These are phyloP conservation scores for Butorides virescens DNA, from an alignment of 2,113 vertebrate species.

Conservation along the genomic window DNA sequence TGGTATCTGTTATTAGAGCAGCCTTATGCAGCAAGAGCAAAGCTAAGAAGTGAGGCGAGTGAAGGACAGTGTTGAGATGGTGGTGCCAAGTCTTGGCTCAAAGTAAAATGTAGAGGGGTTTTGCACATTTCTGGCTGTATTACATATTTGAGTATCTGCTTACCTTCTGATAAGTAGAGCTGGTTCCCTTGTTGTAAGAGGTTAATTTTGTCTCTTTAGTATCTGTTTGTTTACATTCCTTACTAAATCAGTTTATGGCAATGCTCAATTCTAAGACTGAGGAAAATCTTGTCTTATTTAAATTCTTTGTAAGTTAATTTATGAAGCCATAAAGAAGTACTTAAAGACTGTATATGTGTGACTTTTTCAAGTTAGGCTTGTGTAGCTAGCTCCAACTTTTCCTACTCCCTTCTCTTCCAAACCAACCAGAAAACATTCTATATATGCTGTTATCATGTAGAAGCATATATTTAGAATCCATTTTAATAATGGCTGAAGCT, in stretches of 20 bases:
- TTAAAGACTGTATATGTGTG: not conserved
- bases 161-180: not conserved
- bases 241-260: not conserved
- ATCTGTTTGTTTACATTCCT: not conserved
- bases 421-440: not conserved
- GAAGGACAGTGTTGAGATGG: not conserved
- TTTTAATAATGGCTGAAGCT: constrained; percentile 28
- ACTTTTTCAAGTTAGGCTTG: not conserved
- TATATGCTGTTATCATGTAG: not conserved
- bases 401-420: not conserved
- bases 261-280: not conserved
- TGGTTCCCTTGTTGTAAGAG: not conserved
- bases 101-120: not conserved
- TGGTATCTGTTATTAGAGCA: fast-evolving
- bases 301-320: not conserved
- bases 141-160: not conserved
- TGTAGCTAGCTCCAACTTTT: not conserved
- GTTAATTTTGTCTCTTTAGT: not conserved
- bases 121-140: not conserved
- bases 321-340: not conserved
- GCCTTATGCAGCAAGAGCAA: not conserved
- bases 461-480: not conserved
- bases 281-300: not conserved
- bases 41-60: not conserved
- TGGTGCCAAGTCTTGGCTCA: not conserved